Base-by-base conservation (phyloP, 2,113 vertebrate species). In the Pangasianodon gigas region DNA sequence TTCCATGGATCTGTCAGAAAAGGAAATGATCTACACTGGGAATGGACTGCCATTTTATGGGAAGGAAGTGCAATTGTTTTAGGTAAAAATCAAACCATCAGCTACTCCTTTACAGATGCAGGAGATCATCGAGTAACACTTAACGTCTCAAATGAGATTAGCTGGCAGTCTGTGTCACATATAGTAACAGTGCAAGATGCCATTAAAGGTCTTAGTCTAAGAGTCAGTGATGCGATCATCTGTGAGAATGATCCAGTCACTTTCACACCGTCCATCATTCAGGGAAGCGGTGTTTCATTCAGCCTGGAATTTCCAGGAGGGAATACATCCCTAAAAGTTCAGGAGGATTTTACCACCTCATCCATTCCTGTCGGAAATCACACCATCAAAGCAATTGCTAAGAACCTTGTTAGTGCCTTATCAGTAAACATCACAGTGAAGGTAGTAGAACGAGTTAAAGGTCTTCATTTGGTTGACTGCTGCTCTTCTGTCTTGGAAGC, bases 71-170 rank as follows among this genome's bases (percentile, higher is more conserved):
- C 26, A 8, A 0, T 71, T 71, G 90, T 91, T 0, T 92, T 91
- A 62, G 80, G 82, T 6, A 88, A 60, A 11, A 90, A 89, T 32
- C 92, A 91, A 56, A 92, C 92, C 0, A 84, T 96, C 80, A 91
- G 2, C 19, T 92, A 93, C 84, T 91, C 84, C 6, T 96, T 97
- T 90, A 21, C 26, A 4, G 75, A 88, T 56, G 92, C 89, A 44
- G 95, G 93, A 24, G 85, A 93, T 18, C 95, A 96, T 88, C 60
- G 74, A 19, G 88, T 97, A n/a, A 90, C 86, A 74, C 91, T 97
- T 75, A 96, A 95, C 62, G 93, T 94, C 41, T 97, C 96, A 82
- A 97, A 97, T 91, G 67, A 60, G 2, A 89, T 97, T 26, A 96
- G 93, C 69, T 96, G 95, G 94, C 92, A 95, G 86, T 87, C 75